phyloP scores from a whole-genome alignment of 1,140 invertebrate species.

The Sycophaga agraensis region DNA sequence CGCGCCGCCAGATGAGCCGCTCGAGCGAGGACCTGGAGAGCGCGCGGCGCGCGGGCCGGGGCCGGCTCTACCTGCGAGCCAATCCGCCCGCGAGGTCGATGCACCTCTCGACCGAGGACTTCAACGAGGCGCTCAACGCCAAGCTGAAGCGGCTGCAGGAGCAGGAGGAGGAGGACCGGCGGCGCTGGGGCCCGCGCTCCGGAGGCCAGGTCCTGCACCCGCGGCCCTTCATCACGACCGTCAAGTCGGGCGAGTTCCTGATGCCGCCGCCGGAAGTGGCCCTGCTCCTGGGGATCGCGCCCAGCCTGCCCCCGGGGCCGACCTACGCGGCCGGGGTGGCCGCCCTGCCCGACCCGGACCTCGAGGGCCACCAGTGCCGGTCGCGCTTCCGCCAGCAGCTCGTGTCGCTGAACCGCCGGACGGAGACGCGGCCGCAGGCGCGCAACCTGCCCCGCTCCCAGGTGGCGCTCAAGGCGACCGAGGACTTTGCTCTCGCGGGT shows the following conservation, averaged over 20 bases:
- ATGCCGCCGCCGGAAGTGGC: slow-evolving; percentile 75
- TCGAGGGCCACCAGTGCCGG: slow-evolving; percentile 23
- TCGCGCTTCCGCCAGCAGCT: slow-evolving; percentile 46
- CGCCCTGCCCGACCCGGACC: too few species aligned
- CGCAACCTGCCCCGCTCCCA: slow-evolving; percentile 47
- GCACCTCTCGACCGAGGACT: slow-evolving; percentile 54
- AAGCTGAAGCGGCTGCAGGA: slow-evolving; percentile 66
- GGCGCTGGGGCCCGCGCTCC: background rate
- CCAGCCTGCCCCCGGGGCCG: slow-evolving; percentile 40
- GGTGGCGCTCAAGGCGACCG: slow-evolving; percentile 48
- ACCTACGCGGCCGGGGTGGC: too few species aligned
- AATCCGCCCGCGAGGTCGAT: slow-evolving; percentile 32
- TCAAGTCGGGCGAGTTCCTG: slow-evolving; percentile 75
- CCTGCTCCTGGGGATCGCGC: slow-evolving; percentile 62
- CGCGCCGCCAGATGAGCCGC: slow-evolving; percentile 43
- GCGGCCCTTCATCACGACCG: slow-evolving; percentile 74
- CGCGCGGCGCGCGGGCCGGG: too few species aligned
- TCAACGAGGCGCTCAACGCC: slow-evolving; percentile 65
- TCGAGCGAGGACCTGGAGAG: too few species aligned
- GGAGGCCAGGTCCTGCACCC: slow-evolving; percentile 27
- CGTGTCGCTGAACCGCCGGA: slow-evolving; percentile 36
- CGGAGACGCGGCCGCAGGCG: slow-evolving; percentile 48
- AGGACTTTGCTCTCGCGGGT: slow-evolving; percentile 37
- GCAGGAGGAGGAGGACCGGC: slow-evolving; percentile 55
- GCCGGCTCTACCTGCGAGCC: slow-evolving; percentile 38